Evolutionary conservation across 2,888 invertebrate species (phyloP).

Genomic region (Lasioglossum pauxillum): DNA sequence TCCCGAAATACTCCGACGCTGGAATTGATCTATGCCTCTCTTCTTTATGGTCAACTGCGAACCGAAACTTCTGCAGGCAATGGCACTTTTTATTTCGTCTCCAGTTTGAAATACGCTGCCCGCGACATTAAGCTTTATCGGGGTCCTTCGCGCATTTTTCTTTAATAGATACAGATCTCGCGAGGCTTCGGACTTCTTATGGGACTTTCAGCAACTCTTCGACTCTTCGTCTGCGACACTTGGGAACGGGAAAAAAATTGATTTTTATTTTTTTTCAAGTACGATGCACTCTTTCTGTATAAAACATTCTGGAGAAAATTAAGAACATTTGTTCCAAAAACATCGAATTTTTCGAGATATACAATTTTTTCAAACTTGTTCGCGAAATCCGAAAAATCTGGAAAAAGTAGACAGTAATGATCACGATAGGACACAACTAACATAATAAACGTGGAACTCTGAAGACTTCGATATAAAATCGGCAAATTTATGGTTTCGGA

Average conservation of each 20-base stretch:
- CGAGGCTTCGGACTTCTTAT: background rate
- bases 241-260: background rate
- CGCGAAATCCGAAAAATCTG: too few species aligned
- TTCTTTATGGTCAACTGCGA: background rate
- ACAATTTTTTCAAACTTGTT: too few species aligned
- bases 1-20: background rate
- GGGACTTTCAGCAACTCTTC: background rate
- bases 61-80: background rate
- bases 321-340: too few species aligned
- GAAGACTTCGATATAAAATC: too few species aligned
- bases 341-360: too few species aligned
- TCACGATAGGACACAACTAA: too few species aligned
- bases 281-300: too few species aligned
- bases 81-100: constrained; percentile 1
- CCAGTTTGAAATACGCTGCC: background rate
- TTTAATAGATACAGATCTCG: background rate
- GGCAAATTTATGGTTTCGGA: too few species aligned
- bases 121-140: background rate
- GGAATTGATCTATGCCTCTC: background rate
- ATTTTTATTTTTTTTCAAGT: too few species aligned
- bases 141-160: background rate
- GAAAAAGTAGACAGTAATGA: too few species aligned
- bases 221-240: background rate
- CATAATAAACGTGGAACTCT: too few species aligned
- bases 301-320: too few species aligned